A percentile compares a stretch with the other conserved stretches of the same genome.
phyloP scores from a whole-genome alignment of 1,140 invertebrate genomes.

The Zaprionus tsacasi region DNA sequence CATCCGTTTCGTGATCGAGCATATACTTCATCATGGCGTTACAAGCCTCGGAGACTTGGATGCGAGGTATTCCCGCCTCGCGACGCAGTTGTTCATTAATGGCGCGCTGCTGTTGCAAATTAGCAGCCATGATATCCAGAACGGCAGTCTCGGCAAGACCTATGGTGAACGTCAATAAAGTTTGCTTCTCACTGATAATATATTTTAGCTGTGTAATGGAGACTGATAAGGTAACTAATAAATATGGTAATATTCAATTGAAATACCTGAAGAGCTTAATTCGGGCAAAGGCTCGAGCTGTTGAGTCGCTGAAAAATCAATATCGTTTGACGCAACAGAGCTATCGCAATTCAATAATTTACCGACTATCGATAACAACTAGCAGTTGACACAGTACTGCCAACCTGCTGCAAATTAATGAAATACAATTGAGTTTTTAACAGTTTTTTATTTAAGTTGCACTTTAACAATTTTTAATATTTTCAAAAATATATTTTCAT shows the following conservation, averaged over 20 bases:
- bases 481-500: constrained; percentile 66
- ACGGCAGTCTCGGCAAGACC: constrained; percentile 92
- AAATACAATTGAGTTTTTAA: constrained; percentile 32
- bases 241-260: neutral
- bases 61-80: constrained; percentile 95
- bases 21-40: constrained; percentile 97
- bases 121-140: constrained; percentile 95
- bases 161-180: constrained; percentile 85
- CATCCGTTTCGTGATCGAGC: constrained; percentile 95
- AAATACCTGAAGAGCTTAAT: constrained; percentile 37
- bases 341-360: neutral
- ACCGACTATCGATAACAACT: constrained; percentile 22
- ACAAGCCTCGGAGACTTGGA: constrained; percentile 94
- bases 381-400: constrained; percentile 23
- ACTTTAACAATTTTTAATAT: constrained; percentile 33
- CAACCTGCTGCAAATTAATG: neutral
- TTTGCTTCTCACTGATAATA: constrained; percentile 24
- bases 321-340: constrained; percentile 28
- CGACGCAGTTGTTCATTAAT: constrained; percentile 96
- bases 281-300: constrained; percentile 15
- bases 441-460: constrained; percentile 47
- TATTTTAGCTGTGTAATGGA: constrained; percentile 24
- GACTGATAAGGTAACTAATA: neutral
- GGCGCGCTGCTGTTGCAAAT: constrained; percentile 95
- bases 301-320: constrained; percentile 58